These are phyloP conservation scores for Antheraea mylitta DNA, from an alignment of 1,140 invertebrate genomes.

Conservation along the genomic window DNA sequence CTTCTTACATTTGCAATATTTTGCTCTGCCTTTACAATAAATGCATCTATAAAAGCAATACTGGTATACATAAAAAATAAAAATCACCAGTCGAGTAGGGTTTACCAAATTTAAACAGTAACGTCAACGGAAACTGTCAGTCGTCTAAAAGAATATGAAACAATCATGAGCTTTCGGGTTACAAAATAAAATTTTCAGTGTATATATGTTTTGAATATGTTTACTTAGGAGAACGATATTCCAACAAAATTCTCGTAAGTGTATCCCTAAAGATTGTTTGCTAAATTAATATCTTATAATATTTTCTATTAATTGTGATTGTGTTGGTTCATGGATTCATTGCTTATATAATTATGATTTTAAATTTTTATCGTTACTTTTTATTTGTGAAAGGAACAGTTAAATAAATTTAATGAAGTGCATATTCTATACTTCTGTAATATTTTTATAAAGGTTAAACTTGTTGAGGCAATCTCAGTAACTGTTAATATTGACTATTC, in stretches of 20 bases:
- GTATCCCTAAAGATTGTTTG: not conserved
- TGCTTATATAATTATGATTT: no score
- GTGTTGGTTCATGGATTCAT: not conserved
- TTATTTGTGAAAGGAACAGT: no score
- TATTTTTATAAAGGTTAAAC: no score
- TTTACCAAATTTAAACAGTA: conserved; percentile 43
- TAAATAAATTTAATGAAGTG: no score
- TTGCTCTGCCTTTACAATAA: no score
- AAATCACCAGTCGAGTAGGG: conserved; percentile 19
- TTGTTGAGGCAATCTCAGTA: no score
- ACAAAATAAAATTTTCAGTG: conserved; percentile 77
- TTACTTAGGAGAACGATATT: not conserved
- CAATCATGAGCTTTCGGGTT: conserved; percentile 55
- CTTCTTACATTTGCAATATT: no score
- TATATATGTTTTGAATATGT: conserved; percentile 42
- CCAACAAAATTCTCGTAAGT: not conserved
- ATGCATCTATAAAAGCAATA: not conserved
- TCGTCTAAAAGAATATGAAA: conserved; percentile 44
- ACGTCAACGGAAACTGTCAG: conserved; percentile 42
- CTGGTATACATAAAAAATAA: not conserved
- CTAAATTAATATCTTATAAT: no score
- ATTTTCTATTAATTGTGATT: no score
- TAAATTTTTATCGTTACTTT: no score
- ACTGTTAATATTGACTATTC: no score
- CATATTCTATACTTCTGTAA: no score